phyloP scores from a whole-genome alignment of 2,113 vertebrate genomes.

The Petroica traversi region DNA sequence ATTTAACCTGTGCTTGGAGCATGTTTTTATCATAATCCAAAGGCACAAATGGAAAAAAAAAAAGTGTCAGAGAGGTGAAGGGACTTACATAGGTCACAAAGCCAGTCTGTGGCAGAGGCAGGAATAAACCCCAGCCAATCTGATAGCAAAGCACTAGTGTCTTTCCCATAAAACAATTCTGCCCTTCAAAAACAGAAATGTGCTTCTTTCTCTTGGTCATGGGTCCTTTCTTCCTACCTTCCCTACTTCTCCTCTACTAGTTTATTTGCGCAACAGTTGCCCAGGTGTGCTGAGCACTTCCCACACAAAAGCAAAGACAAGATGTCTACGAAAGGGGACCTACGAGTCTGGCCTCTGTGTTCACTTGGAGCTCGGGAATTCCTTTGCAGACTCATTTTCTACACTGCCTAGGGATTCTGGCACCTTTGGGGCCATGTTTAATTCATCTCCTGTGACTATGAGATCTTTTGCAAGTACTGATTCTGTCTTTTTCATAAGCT shows the following conservation, averaged over 20 bases:
- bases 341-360: not conserved
- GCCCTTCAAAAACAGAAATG: not conserved
- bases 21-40: not conserved
- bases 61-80: not conserved
- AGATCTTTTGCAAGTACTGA: not conserved
- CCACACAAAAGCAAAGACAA: not conserved
- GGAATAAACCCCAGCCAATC: not conserved
- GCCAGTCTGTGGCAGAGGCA: not conserved
- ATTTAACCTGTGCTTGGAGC: not conserved
- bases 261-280: not conserved
- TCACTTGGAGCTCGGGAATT: not conserved
- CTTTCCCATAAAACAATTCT: not conserved
- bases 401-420: not conserved
- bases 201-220: not conserved
- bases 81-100: not conserved
- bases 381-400: not conserved
- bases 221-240: not conserved
- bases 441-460: not conserved
- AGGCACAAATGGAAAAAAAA: not conserved
- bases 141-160: not conserved
- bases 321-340: fast-evolving
- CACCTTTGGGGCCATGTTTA: not conserved
- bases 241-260: not conserved
- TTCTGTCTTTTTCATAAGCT: not conserved
- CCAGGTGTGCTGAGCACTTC: not conserved